Evolutionary conservation across 2,888 invertebrate genomes (phyloP), one percentile per base, ranked within the genome.

Genomic region (Acanthosepion esculentum): DNA sequence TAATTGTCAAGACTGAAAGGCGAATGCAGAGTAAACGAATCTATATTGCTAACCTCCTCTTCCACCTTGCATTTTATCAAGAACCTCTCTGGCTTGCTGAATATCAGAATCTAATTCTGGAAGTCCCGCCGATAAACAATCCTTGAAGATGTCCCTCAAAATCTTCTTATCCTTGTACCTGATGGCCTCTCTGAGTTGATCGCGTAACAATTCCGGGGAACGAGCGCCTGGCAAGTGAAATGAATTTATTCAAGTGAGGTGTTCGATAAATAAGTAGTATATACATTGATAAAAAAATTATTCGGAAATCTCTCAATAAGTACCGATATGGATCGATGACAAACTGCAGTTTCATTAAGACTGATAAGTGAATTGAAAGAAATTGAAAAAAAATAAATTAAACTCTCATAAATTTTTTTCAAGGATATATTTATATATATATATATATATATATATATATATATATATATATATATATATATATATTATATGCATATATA

Each of bases 91-190:
- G 92, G 92, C 92, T 92, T 92, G 48, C 92, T 92, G 92, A 50
- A 92, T 50, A 48, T 92, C 92, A 50, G 41, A 10, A 50, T 92
- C 92, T 50, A 92, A 92, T 50, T 92, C 92, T 48, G 92, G 92
- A 92, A 92, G 12, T 48, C 92, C 92, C 23, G 29, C 8, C 29
- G 92, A 48, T 3, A 92, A 48, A 48, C 48, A 92, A 4, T 92
- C 50, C 48, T 92, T 92, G 0, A 92, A 48, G 15, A 92, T 92
- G 26, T 92, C 92, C 1, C 29, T 50, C 15, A 92, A 48, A 7
- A 48, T 50, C 6, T 50, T 92, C 48, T 48, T 48, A 48, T 92
- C 50, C 29, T 92, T 92, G 48, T 92, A 48, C 29, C 50, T 41
- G 48, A 92, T 23, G 8, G 92, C 92, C 29, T 92, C 92, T 48